Base-by-base conservation (phyloP, 2,797 vertebrate species). In the Rachycentron canadum region DNA sequence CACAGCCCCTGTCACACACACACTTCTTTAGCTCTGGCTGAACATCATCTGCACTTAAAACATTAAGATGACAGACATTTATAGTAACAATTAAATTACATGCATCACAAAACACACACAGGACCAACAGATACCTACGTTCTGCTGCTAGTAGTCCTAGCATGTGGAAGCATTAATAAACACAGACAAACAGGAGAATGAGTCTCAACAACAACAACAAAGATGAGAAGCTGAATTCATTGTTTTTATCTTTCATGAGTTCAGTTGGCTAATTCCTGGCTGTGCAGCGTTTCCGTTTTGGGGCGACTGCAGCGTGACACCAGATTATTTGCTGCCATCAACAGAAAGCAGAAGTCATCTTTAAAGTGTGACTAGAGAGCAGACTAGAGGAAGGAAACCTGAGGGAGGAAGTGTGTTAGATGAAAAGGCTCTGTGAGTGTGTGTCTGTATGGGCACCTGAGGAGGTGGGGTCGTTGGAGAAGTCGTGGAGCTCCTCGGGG, bases 71-170 rank as follows among this genome's bases (percentile, higher is more conserved):
- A 17, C 25, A 47, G 43, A 47, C 16, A n/a, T 32, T 32, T 32
- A 32, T 32, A 32, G 7, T 7, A 3, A 32, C 7, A 32, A 32
- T 32, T 23, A 23, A 11, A 23, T 53, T 7, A 26, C 12, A 7
- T 19, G 30, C 53, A 69, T n/a, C 55, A 81, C 66, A 55, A 63
- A 65, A 85, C 79, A 67, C 61, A 53, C 60, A 59, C 25, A 45
- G 61, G 67, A 57, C 49, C 63, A 62, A 52, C 5, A 91, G 95
- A 95, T 97, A 99, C 98, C 95, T 99, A 99, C 98, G 97, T 98
- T 99, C 98, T 93, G 97, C 97, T 86, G 97, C 98, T 94, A 99
- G 96, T 81, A 98, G 96, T 98, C 98, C 98, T 99, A 96, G 88
- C 90, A 95, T 91, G 93, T 79, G 91, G 95, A 96, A 94, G 98